Conservation (phyloP, 2,888 invertebrate species). For the Parthenolecanium corni region DNA sequence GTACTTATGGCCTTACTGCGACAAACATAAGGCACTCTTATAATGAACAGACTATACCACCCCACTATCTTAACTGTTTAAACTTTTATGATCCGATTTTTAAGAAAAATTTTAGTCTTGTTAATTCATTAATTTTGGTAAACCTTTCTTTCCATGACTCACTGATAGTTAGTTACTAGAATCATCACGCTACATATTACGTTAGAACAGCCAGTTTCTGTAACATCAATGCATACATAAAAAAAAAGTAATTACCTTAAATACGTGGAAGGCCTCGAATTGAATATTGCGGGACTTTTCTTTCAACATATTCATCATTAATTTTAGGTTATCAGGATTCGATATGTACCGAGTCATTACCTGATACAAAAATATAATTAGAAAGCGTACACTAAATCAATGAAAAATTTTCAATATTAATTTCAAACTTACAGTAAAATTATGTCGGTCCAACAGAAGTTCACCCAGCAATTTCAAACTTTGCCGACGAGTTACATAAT, state of each 20-base stretch:
- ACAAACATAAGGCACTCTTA: no score
- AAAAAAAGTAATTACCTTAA: conserved; percentile 69
- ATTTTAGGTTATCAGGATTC: conserved; percentile 96
- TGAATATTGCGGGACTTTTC: conserved; percentile 99
- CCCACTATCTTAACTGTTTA: no score
- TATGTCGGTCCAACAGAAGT: conserved; percentile 93
- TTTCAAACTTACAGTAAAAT: conserved; percentile 69
- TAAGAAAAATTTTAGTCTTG: no score
- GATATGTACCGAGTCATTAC: conserved; percentile 97
- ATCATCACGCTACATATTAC: no score
- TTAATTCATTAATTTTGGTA: no score
- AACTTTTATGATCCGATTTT: no score
- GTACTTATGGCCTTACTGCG: no score
- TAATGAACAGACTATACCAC: no score
- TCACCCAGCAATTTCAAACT: conserved; percentile 96
- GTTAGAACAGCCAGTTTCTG: no score
- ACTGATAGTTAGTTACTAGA: no score
- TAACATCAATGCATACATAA: no score
- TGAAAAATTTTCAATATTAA: not conserved
- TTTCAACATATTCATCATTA: conserved; percentile 99
- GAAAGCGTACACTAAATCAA: not conserved
- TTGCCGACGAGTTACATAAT: conserved; percentile 97
- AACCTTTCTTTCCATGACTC: no score
- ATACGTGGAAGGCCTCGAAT: conserved; percentile 99
- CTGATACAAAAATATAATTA: conserved; percentile 39